Evolutionary conservation across 2,113 vertebrate species (phyloP).

Genomic region (Perognathus longimembris): DNA sequence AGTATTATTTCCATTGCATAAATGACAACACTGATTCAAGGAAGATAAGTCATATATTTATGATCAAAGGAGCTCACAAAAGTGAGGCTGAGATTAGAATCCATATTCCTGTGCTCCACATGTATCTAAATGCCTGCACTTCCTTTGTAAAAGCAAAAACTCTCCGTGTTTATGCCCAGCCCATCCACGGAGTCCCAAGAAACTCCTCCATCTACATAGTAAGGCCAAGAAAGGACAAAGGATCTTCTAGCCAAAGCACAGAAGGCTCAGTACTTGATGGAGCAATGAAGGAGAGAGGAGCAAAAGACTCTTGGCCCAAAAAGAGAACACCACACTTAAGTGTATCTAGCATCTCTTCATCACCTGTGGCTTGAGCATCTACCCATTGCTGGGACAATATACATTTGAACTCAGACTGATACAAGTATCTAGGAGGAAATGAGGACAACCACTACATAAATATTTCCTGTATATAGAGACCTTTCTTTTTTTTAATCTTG

Average conservation of each 20-base stretch:
- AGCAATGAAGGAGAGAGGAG: not conserved
- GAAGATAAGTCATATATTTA: not conserved
- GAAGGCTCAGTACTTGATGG: not conserved
- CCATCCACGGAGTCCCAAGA: not conserved
- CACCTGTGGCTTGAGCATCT: not conserved
- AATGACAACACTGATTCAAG: not conserved
- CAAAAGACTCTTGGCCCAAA: not conserved
- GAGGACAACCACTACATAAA: not conserved
- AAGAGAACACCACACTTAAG: not conserved
- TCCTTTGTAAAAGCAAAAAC: not conserved
- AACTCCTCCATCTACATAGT: not conserved
- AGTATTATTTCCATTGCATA: not conserved
- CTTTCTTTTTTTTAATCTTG: conserved; percentile 43
- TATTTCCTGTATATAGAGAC: not conserved
- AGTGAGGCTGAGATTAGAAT: not conserved
- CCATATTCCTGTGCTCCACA: not conserved
- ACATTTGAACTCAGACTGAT: not conserved
- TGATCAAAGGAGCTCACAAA: not conserved
- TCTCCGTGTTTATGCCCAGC: not conserved
- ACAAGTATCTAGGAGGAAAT: conserved; percentile 10
- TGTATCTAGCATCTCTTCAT: not conserved
- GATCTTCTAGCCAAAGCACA: not conserved
- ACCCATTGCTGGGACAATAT: too few species aligned
- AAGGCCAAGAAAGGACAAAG: not conserved
- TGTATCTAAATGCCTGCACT: not conserved